A percentile compares a stretch with the other conserved stretches of the same genome.
These are phyloP conservation scores for Deroptyus accipitrinus DNA, from an alignment of 2,113 vertebrate genomes.

Conservation along the genomic window DNA sequence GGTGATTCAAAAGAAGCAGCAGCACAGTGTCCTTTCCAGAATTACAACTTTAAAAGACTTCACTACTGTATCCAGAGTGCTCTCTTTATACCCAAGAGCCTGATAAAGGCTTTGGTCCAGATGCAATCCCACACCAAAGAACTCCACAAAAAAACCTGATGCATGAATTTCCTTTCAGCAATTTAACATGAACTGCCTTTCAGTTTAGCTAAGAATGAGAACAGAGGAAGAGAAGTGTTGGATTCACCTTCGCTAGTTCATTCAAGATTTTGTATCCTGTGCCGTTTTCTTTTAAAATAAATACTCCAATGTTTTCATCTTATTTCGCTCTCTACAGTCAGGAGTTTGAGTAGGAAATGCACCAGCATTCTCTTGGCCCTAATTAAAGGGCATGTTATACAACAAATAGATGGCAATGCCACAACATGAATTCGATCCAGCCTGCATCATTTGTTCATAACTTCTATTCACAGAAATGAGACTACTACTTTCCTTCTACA, in stretches of 20 bases:
- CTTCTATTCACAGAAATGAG: constrained; percentile 23
- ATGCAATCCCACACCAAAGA: neutral
- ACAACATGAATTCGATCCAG: neutral
- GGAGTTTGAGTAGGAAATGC: constrained; percentile 26
- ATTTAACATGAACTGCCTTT: neutral
- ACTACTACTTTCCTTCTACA: neutral
- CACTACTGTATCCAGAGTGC: neutral
- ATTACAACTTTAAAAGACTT: neutral
- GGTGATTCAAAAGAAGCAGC: neutral
- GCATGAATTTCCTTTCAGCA: neutral
- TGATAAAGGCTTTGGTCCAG: neutral
- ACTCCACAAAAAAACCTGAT: neutral
- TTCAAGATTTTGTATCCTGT: neutral
- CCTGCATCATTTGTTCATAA: constrained; percentile 15
- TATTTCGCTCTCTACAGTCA: neutral
- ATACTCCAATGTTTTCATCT: neutral
- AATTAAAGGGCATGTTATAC: constrained; percentile 27
- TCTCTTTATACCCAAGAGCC: neutral
- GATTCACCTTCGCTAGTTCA: neutral
- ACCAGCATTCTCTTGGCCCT: constrained; percentile 34
- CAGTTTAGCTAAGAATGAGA: neutral
- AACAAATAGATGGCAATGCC: neutral
- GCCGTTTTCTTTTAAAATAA: constrained; percentile 20
- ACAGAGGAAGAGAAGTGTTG: neutral
- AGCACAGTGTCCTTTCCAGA: neutral